A percentile compares a stretch with the other conserved stretches of the same genome.
Evolutionary conservation across 2,888 invertebrate species (phyloP).

Genomic region (Altica lythri): DNA sequence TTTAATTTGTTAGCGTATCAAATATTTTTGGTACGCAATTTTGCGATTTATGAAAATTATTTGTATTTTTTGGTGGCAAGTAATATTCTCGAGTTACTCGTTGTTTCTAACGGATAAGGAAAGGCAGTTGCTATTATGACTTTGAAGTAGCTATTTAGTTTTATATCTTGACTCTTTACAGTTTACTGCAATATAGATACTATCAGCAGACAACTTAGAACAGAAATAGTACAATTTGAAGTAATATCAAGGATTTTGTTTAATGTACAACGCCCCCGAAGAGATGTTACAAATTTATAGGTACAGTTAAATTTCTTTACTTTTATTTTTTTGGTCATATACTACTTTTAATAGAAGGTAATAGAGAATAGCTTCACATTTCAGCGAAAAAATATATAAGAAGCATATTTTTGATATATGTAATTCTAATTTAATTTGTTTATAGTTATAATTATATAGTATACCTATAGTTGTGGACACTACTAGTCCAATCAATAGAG

Average conservation of each 20-base stretch:
- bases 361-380: too few species aligned
- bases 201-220: not conserved
- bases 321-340: not conserved
- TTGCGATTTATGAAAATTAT: slow-evolving; percentile 30
- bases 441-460: too few species aligned
- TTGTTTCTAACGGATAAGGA: slow-evolving; percentile 5
- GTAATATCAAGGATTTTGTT: not conserved
- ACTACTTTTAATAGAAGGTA: too few species aligned
- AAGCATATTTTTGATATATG: not conserved
- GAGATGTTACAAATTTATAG: not conserved
- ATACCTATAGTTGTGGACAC: too few species aligned
- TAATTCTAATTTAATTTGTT: not conserved
- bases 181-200: slow-evolving; percentile 1
- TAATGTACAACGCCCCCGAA: not conserved
- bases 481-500: too few species aligned
- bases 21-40: slow-evolving; percentile 36
- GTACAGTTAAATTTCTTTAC: not conserved
- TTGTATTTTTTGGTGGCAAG: slow-evolving; percentile 33
- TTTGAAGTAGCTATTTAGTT: not conserved
- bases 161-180: slow-evolving; percentile 1
- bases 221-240: slow-evolving; percentile 1
- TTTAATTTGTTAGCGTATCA: slow-evolving; percentile 27
- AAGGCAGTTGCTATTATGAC: not conserved
- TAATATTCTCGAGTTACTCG: slow-evolving; percentile 26
- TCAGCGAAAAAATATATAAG: too few species aligned